Conservation (phyloP, 2,113 vertebrate species). For the Oreochromis spilurus region DNA sequence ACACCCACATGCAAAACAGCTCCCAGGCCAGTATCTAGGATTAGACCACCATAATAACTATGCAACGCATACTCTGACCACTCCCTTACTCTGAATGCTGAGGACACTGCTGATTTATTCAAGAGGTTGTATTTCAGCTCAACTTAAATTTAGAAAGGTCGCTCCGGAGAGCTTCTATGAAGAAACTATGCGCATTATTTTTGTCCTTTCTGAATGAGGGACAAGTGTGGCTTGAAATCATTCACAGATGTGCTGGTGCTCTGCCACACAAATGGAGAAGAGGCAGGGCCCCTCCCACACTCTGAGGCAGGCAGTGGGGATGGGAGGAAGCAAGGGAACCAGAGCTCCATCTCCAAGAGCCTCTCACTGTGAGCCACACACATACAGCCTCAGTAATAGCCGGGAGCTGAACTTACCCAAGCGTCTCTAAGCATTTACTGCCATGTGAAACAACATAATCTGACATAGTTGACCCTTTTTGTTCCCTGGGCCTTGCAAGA, state of each 20-base stretch:
- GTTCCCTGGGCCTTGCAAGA: conserved; percentile 31
- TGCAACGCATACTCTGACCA: conserved; percentile 34
- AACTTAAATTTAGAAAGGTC: conserved; percentile 45
- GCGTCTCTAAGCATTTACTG: conserved; percentile 52
- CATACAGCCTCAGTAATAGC: conserved; percentile 33
- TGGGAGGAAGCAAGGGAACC: conserved; percentile 28
- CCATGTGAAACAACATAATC: conserved; percentile 57
- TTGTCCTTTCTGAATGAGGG: conserved; percentile 18
- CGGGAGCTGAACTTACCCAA: conserved; percentile 51
- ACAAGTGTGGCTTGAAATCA: conserved; percentile 54
- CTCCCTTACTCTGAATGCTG: conserved; percentile 13
- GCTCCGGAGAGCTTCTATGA: neutral
- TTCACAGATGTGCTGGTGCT: conserved; percentile 63
- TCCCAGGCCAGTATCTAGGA: conserved; percentile 33
- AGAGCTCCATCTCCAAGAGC: conserved; percentile 40
- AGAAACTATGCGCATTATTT: conserved; percentile 15
- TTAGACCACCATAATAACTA: conserved; percentile 56
- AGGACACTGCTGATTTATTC: conserved; percentile 32
- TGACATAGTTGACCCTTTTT: conserved; percentile 57
- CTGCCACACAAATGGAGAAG: conserved; percentile 41
- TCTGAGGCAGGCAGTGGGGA: conserved; percentile 20
- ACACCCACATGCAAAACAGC: conserved; percentile 33
- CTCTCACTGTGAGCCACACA: conserved; percentile 24
- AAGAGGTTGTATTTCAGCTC: conserved; percentile 34
- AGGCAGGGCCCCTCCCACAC: conserved; percentile 31